phyloP scores from a whole-genome alignment of 2,888 invertebrate species.

The Corythucha ciliata region DNA sequence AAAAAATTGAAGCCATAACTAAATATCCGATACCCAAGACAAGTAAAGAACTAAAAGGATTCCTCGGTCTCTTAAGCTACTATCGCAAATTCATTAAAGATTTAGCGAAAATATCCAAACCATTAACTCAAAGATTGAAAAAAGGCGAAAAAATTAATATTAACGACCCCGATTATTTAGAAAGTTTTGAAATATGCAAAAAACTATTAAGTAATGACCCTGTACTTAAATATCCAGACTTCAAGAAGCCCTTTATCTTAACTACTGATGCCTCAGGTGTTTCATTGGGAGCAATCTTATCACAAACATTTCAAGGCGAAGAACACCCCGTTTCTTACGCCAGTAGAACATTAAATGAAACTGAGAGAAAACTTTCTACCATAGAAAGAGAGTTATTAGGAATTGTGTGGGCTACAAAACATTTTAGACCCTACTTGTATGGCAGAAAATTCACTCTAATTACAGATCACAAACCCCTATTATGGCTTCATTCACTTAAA shows the following conservation, averaged over 20 bases:
- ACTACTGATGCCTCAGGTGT: constrained; percentile 32
- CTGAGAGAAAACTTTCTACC: constrained; percentile 36
- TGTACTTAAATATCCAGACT: constrained; percentile 31
- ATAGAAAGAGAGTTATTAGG: constrained; percentile 39
- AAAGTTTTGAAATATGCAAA: constrained; percentile 17
- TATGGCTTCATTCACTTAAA: constrained; percentile 30
- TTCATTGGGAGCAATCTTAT: constrained; percentile 37
- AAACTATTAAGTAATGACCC: constrained; percentile 11
- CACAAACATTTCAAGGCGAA: constrained; percentile 34
- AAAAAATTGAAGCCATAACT: constrained; percentile 23
- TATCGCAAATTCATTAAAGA: constrained; percentile 19
- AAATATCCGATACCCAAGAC: constrained; percentile 19
- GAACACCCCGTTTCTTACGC: constrained; percentile 39
- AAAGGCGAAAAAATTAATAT: constrained; percentile 25
- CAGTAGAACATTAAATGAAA: constrained; percentile 36
- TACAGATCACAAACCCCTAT: constrained; percentile 19
- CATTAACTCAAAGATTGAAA: constrained; percentile 19
- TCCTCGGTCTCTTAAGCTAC: constrained; percentile 25
- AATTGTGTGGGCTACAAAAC: constrained; percentile 37
- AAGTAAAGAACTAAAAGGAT: constrained; percentile 18
- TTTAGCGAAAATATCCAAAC: constrained; percentile 17
- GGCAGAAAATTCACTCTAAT: constrained; percentile 33
- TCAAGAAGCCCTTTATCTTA: constrained; percentile 13
- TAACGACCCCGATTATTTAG: constrained; percentile 22
- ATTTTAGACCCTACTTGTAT: constrained; percentile 37